Evolutionary conservation across 2,888 invertebrate species (phyloP), one percentile per base, ranked within the genome.

Genomic region (Phengaris arion): DNA sequence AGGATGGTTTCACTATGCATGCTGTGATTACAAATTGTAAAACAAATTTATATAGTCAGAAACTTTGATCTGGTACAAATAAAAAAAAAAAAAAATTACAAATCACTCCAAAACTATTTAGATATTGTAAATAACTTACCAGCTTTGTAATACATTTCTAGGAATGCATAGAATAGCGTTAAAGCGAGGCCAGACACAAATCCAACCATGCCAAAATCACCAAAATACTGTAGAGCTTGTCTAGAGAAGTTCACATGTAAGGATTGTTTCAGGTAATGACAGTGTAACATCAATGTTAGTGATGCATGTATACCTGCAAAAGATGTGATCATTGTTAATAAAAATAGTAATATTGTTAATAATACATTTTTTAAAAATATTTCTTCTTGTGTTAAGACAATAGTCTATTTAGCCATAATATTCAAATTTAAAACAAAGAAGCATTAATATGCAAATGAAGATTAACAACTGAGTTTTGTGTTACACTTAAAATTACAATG

Each of bases 171-270:
- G 83, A 94, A 94, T 1, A 93, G 77, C 54, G 93, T 89, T 46
- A 92, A 85, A 2, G 92, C 92, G 4, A 84, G 76, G 10, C 94
- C 94, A 3, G 92, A 82, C 4, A 94, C 89, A 78, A 93, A 92
- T 22, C 93, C 91, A 64, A 93, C 81, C 77, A 94, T 91, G 1
- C 93, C 94, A 79, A 94, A 89, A 78, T 92, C 90, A 45, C 92
- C 91, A 3, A 94, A 87, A 78, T 92, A 92, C 76, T 89, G 87
- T 55, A 94, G 82, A 2, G 91, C 89, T 79, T 89, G 90, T 69
- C 89, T 85, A 6, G 93, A 91, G 82, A 94, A 94, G 87, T 94
- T 94, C 2, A 92, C 90, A 78, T 91, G 89, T 13, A 94, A 82
- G 0, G 90, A 89, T 74, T 91, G 88, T 78, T 89, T 91, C 15